These are phyloP conservation scores for Belonocnema kinseyi DNA, from an alignment of 1,140 invertebrate species.

Conservation along the genomic window DNA sequence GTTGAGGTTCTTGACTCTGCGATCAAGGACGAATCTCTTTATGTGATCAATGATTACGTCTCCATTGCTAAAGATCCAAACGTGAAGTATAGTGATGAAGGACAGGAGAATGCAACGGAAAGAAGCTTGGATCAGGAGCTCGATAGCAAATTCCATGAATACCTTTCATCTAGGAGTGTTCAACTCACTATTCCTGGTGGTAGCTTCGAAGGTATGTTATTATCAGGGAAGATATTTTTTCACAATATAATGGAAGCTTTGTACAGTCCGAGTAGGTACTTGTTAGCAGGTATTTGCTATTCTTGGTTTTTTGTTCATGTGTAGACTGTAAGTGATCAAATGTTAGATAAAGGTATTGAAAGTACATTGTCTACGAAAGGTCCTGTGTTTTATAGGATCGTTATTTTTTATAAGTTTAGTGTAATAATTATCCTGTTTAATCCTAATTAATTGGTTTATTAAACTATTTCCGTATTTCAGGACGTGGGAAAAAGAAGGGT, in stretches of 20 bases:
- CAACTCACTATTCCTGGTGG: slow-evolving; percentile 72
- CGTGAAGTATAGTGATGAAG: slow-evolving; percentile 26
- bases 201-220: slow-evolving; percentile 67
- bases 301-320: too few relatives aligned
- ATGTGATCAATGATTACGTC: slow-evolving; percentile 77
- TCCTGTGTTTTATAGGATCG: too few relatives aligned
- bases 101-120: slow-evolving; percentile 54
- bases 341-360: too few relatives aligned
- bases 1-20: slow-evolving; percentile 77
- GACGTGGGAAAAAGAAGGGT: slow-evolving; percentile 73
- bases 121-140: slow-evolving; percentile 67
- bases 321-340: too few relatives aligned
- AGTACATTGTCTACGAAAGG: too few relatives aligned
- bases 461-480: slow-evolving; percentile 56
- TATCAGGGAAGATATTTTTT: too few relatives aligned
- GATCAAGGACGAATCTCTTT: slow-evolving; percentile 77
- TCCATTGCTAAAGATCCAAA: slow-evolving; percentile 74
- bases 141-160: slow-evolving; percentile 70
- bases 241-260: too few relatives aligned
- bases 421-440: not conserved
- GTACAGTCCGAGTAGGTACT: too few relatives aligned
- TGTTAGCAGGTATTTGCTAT: too few relatives aligned
- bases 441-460: slow-evolving; percentile 45
- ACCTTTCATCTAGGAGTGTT: slow-evolving; percentile 68
- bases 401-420: too few relatives aligned